phyloP scores from a whole-genome alignment of 23 tunicate species.

The Phallusia fumigata region DNA sequence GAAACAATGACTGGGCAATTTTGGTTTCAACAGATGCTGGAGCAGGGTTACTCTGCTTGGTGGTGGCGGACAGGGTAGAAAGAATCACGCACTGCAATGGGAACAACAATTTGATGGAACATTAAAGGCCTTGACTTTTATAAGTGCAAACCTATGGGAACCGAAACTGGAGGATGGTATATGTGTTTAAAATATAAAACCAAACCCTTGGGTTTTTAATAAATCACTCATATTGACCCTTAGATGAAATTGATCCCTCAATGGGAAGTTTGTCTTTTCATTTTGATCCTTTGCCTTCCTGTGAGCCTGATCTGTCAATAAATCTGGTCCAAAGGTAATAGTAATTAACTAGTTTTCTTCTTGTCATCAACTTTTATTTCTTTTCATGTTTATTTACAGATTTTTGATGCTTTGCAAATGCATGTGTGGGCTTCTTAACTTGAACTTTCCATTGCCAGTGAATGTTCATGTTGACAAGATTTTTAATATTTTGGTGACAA shows the following conservation, averaged over 20 bases:
- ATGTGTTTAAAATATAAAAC: background rate
- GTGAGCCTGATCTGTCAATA: slow-evolving; percentile 34
- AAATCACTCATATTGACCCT: background rate
- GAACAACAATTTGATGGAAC: slow-evolving; percentile 44
- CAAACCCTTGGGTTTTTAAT: background rate
- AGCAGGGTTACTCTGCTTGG: slow-evolving; percentile 56
- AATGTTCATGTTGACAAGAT: slow-evolving; percentile 8
- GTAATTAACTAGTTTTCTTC: background rate
- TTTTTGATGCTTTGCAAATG: slow-evolving; percentile 24
- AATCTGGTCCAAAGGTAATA: slow-evolving; percentile 24
- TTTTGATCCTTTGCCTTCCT: slow-evolving; percentile 23
- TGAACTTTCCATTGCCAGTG: slow-evolving; percentile 8
- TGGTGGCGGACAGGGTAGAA: slow-evolving; percentile 66
- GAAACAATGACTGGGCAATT: background rate
- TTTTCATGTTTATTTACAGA: slow-evolving; percentile 1
- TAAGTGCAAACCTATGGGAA: slow-evolving; percentile 8
- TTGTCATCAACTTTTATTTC: background rate
- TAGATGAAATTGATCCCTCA: slow-evolving; percentile 28
- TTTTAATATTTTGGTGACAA: background rate
- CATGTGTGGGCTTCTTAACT: background rate
- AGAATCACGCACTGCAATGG: slow-evolving; percentile 67
- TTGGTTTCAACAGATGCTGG: slow-evolving; percentile 56
- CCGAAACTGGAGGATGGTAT: slow-evolving; percentile 20
- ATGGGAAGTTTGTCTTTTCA: slow-evolving; percentile 26
- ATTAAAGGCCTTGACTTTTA: slow-evolving; percentile 18